Conservation (phyloP, 2,888 invertebrate species). For the Eugnorisma glareosa region DNA sequence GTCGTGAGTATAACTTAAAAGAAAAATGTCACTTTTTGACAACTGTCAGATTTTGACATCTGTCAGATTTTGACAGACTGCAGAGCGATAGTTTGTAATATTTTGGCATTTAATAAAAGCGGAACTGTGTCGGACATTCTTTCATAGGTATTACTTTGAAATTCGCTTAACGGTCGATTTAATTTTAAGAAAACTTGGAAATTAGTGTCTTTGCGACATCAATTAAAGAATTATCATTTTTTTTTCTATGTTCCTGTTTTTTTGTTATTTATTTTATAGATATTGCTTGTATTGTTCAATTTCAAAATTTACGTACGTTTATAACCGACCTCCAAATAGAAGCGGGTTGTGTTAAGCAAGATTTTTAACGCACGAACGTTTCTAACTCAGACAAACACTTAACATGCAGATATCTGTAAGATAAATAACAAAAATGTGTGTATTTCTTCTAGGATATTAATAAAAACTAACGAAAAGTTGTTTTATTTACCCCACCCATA, state of each 20-base stretch:
- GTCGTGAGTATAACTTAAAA: constrained; percentile 35
- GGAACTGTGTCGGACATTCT: constrained; percentile 60
- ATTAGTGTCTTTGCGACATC: neutral
- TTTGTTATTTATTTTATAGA: constrained; percentile 33
- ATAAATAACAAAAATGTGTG: neutral
- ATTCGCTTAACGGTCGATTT: neutral
- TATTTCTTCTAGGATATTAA: neutral
- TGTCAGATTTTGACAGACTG: constrained; percentile 25
- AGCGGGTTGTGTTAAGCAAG: neutral
- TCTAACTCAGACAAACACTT: neutral
- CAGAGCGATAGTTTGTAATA: constrained; percentile 33
- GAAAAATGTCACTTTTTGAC: constrained; percentile 7
- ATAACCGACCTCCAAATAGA: neutral
- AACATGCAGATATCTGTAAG: neutral
- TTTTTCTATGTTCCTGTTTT: neutral
- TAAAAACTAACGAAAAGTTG: neutral
- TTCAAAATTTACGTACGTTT: neutral
- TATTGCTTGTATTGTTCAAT: neutral
- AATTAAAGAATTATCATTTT: neutral
- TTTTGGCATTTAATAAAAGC: neutral
- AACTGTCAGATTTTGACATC: neutral
- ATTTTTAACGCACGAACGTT: neutral
- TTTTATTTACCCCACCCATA: constrained; percentile 4
- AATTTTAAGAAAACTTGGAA: neutral
- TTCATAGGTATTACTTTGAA: neutral